phyloP scores from a whole-genome alignment of 2,113 vertebrate genomes.

The Athene noctua region DNA sequence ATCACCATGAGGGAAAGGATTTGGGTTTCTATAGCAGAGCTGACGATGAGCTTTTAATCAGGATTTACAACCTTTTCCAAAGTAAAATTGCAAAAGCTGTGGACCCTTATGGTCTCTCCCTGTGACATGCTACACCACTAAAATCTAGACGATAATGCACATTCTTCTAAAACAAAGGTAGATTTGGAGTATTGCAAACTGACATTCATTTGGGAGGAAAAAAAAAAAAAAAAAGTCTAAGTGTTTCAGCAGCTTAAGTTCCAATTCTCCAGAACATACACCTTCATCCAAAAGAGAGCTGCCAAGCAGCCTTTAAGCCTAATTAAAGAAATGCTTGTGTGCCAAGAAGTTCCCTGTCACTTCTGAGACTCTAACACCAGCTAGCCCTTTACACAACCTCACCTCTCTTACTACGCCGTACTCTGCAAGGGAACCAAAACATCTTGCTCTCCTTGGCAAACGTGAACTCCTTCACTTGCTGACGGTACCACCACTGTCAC shows the following conservation, averaged over 20 bases:
- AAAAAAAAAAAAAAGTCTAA: fast-evolving
- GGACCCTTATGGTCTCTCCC: neutral
- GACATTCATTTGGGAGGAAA: neutral
- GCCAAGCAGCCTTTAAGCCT: neutral
- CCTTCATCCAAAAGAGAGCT: neutral
- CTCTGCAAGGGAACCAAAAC: neutral
- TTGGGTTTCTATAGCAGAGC: neutral
- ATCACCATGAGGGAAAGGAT: neutral
- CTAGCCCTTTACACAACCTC: neutral
- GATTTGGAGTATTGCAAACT: neutral
- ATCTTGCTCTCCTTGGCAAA: neutral
- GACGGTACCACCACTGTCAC: fast-evolving
- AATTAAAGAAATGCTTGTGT: fast-evolving
- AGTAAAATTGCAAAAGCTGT: neutral
- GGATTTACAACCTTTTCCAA: neutral
- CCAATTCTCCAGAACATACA: neutral
- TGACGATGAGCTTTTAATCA: neutral
- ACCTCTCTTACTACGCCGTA: neutral
- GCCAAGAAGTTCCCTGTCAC: neutral
- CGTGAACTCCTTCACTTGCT: fast-evolving
- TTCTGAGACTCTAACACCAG: neutral
- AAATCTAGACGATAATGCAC: neutral
- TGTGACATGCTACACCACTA: too few species aligned
- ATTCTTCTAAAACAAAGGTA: neutral
- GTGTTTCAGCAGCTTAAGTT: neutral